Conservation (phyloP, 2,797 vertebrate species). For the Acestrorhynchus altus region DNA sequence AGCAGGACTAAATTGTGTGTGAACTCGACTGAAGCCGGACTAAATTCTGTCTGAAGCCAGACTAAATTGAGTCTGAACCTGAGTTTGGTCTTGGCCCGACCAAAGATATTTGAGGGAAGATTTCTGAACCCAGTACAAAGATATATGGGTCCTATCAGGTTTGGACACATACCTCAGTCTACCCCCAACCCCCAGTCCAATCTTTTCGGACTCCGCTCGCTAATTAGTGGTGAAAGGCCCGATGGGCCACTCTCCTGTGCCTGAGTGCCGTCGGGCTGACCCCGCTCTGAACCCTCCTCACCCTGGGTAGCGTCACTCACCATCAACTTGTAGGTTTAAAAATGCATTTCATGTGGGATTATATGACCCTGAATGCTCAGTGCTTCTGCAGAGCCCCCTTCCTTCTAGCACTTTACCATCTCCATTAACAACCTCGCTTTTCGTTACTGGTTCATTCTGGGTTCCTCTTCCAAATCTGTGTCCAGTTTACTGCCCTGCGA, state of each 20-base stretch:
- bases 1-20: too few species aligned
- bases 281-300: constrained; percentile 51
- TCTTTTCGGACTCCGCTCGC: constrained; percentile 2
- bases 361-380: constrained; percentile 21
- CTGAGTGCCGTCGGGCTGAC: constrained; percentile 32
- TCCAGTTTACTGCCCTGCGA: neutral
- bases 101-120: too few species aligned
- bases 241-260: constrained; percentile 15
- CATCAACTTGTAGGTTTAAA: constrained; percentile 37
- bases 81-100: too few species aligned
- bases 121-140: too few species aligned
- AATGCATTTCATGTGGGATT: constrained; percentile 35
- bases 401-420: neutral
- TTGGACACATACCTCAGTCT: neutral
- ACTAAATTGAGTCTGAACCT: too few species aligned
- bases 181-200: neutral
- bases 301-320: constrained; percentile 45
- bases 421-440: neutral
- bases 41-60: too few species aligned
- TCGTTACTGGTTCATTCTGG: constrained; percentile 5
- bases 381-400: neutral
- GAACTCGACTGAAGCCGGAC: too few species aligned
- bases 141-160: neutral
- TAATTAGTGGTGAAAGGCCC: constrained; percentile 38
- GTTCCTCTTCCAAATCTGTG: constrained; percentile 6